phyloP scores from a whole-genome alignment of 1,140 invertebrate genomes.

The Tetranychus cinnabarinus region DNA sequence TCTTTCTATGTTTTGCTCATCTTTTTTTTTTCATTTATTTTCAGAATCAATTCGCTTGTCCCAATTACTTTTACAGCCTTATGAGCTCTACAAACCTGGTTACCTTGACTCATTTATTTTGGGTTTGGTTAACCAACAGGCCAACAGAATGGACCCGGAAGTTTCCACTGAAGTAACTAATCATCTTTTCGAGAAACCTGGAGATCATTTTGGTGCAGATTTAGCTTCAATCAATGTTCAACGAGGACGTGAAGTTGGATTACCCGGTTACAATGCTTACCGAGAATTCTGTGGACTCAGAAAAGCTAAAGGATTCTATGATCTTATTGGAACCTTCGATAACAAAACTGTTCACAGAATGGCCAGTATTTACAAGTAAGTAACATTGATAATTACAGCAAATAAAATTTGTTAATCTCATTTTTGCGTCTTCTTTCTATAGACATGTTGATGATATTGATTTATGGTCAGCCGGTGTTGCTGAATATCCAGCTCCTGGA shows the following conservation, averaged over 20 bases:
- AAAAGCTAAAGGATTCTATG: conserved; percentile 12
- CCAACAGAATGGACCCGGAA: conserved; percentile 79
- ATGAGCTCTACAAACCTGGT: conserved; percentile 67
- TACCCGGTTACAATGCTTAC: conserved; percentile 22
- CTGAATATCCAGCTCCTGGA: conserved; percentile 13
- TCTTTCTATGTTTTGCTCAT: neutral
- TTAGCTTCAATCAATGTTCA: conserved; percentile 21
- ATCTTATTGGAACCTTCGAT: conserved; percentile 14
- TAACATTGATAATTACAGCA: neutral
- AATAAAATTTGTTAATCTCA: neutral
- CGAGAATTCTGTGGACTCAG: conserved; percentile 51
- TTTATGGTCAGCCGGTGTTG: conserved; percentile 19
- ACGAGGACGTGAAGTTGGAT: conserved; percentile 24
- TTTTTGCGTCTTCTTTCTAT: neutral
- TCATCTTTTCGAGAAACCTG: conserved; percentile 19
- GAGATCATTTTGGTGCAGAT: conserved; percentile 18
- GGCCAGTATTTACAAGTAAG: conserved; percentile 12
- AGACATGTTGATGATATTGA: conserved; percentile 16
- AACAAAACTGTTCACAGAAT: conserved; percentile 14
- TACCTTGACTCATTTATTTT: conserved; percentile 74
- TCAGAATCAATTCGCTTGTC: conserved; percentile 59
- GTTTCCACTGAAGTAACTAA: conserved; percentile 50
- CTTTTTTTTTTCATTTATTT: neutral
- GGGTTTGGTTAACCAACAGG: conserved; percentile 75
- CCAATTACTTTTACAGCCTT: conserved; percentile 60